Conservation (phyloP, 2,888 invertebrate genomes). For the Lacanobia wlatinum region DNA sequence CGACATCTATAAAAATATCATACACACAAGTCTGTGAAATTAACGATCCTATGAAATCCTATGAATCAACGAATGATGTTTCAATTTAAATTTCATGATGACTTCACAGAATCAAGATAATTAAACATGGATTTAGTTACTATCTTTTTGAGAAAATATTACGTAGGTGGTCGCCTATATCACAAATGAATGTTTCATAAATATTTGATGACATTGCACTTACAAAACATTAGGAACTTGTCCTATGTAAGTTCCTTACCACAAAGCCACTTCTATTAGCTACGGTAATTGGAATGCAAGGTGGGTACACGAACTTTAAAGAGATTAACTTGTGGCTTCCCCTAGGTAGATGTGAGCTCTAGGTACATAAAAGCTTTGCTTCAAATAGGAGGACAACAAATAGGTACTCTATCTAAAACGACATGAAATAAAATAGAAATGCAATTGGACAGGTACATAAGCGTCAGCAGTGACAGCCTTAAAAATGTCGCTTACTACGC, state of each 20-base stretch:
- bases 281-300: slow-evolving; percentile 35
- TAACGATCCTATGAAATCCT: slow-evolving; percentile 24
- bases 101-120: background rate
- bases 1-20: slow-evolving; percentile 21
- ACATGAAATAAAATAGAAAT: background rate
- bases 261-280: slow-evolving; percentile 28
- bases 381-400: background rate
- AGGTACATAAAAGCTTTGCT: background rate
- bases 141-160: slow-evolving; percentile 1
- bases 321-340: slow-evolving; percentile 21
- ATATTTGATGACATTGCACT: slow-evolving; percentile 29
- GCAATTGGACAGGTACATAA: background rate
- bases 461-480: background rate
- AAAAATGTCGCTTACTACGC: background rate
- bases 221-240: slow-evolving; percentile 6
- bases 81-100: slow-evolving; percentile 15
- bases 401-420: background rate
- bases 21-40: slow-evolving; percentile 22
- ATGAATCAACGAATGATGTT: slow-evolving; percentile 17
- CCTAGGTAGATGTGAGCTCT: background rate
- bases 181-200: background rate
- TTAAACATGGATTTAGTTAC: background rate
- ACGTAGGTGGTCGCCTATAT: background rate
- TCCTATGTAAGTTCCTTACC: slow-evolving; percentile 3
- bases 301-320: slow-evolving; percentile 27